Conservation (phyloP, 2,113 vertebrate species). For the Varanus komodoensis region DNA sequence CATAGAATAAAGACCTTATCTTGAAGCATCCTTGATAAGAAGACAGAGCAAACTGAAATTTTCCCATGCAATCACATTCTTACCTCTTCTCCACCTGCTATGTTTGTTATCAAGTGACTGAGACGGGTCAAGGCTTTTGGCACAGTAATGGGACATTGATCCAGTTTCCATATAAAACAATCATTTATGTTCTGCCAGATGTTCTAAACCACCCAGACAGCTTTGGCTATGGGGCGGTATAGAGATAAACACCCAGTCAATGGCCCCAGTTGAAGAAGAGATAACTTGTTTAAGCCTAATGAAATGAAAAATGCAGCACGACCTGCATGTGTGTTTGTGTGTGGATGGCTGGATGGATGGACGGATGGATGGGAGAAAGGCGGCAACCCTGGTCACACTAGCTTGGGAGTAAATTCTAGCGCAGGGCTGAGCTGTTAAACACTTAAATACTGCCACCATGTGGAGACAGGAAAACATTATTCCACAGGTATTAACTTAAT, state of each 20-base stretch:
- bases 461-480: conserved; percentile 53
- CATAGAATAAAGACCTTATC: background rate
- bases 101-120: background rate
- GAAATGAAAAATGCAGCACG: background rate
- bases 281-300: too few species aligned
- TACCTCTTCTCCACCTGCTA: background rate
- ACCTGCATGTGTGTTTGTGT: background rate
- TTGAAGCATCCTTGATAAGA: background rate
- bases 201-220: background rate
- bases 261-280: background rate
- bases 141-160: background rate
- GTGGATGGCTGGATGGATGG: too few species aligned
- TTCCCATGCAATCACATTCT: background rate
- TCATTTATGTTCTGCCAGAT: background rate
- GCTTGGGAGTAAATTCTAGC: background rate
- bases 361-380: background rate
- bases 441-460: conserved; percentile 77
- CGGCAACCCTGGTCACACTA: too few species aligned
- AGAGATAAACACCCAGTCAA: background rate
- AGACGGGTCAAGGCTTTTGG: background rate
- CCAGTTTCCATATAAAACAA: background rate
- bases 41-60: background rate
- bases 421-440: conserved; percentile 3
- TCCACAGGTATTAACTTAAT: background rate
- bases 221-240: too few species aligned